Base-by-base conservation (phyloP, 2,797 vertebrate genomes). In the Platyrinchus mystaceus region DNA sequence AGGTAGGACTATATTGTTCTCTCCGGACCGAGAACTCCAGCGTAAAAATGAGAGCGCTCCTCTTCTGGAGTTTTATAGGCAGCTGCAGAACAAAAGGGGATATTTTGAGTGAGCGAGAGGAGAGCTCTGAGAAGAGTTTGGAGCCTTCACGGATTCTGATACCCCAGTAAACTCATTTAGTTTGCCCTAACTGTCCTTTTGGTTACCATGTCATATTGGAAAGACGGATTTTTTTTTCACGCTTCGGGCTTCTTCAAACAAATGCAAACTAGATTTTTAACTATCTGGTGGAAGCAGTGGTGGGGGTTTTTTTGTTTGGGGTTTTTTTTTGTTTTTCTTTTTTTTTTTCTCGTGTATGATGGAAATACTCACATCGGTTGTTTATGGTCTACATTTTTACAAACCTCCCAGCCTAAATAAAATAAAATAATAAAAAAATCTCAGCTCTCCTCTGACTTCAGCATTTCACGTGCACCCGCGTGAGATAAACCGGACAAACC, bases 21-120 rank as follows among this genome's bases (percentile, higher is more conserved):
- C 87, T 62, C 62, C 6, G 60, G 78, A 78, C 53, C 9, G 12
- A 87, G 69, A 81, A 85, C 41, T 63, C 53, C 50, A 50, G 58
- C 3, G 83, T 47, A 34, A 89, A 95, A 94, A 78, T 36, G 41
- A 85, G 59, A 75, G 47, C 46, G 6, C 86, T 93, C 58, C 46
- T 89, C 49, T 94, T 93, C 90, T 93, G 55, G 82, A 94, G 84
- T 80, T 89, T 74, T 87, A 83, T 56, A 89, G 87, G 81, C 90
- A 78, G 91, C 87, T 68, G 87, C 67, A 89, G 91, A 93, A 91
- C 84, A 95, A 89, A 84, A 94, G 86, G 47, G 63, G 59, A 3
- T 59, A 53, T 90, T 91, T 60, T 37, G 46, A 90, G 50, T 23
- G 66, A 84, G 47, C 4, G 47, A 79, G 59, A 87, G 22, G 27